A percentile compares a stretch with the other conserved stretches of the same genome.
Conservation (phyloP, 2,113 vertebrate genomes). For the Octodon degus region DNA sequence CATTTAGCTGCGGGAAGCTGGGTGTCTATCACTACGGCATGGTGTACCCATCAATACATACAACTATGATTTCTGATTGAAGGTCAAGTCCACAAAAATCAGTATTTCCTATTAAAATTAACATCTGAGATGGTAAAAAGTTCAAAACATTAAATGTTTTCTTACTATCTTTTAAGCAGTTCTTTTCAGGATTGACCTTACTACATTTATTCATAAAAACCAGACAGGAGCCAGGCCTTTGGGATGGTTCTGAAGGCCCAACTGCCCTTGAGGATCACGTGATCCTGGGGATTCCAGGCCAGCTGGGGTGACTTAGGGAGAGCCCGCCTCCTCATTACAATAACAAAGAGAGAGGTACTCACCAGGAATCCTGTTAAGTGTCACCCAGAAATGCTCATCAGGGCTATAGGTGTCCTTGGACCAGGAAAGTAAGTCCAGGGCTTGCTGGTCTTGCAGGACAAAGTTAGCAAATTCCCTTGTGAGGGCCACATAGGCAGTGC, state of each 20-base stretch:
- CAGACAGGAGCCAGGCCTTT: background rate
- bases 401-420: conserved; percentile 85
- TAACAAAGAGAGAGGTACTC: conserved; percentile 35
- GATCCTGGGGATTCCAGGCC: background rate
- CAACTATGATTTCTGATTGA: background rate
- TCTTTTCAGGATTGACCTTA: background rate
- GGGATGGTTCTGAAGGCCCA: too few species aligned
- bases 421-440: conserved; percentile 77
- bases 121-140: background rate
- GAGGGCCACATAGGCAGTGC: conserved; percentile 75
- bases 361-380: conserved; percentile 84
- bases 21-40: background rate
- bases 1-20: background rate
- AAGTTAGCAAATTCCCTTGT: conserved; percentile 77
- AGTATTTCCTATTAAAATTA: background rate
- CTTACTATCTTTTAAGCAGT: background rate
- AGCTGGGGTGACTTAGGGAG: background rate
- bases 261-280: background rate
- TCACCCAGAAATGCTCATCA: conserved; percentile 85
- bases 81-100: background rate
- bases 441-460: conserved; percentile 60
- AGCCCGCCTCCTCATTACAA: background rate
- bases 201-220: background rate
- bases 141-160: background rate
- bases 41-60: too few species aligned